Conservation (phyloP, 2,113 vertebrate genomes). For the Carassius gibelio region DNA sequence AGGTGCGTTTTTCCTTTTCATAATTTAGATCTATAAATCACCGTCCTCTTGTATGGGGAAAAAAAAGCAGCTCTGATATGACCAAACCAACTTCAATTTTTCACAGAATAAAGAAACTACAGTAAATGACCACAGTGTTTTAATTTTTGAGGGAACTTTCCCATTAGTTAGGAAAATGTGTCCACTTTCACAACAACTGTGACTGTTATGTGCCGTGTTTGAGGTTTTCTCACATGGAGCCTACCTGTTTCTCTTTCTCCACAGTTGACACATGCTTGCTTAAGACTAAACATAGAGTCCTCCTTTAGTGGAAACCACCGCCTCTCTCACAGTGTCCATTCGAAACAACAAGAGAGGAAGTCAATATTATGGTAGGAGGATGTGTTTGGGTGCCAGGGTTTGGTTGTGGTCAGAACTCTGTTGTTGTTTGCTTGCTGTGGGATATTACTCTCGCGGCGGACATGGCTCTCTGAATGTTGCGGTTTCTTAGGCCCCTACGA, state of each 20-base stretch:
- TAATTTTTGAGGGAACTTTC: not conserved
- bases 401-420: conserved; percentile 23
- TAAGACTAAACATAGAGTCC: conserved; percentile 2
- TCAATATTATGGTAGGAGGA: conserved; percentile 32
- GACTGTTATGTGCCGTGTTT: not conserved
- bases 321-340: conserved; percentile 5
- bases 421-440: conserved; percentile 21
- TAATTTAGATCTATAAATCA: not conserved
- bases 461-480: not conserved
- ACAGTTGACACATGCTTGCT: not conserved
- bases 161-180: not conserved
- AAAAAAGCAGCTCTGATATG: not conserved
- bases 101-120: not conserved
- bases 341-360: conserved; percentile 10
- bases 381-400: conserved; percentile 17
- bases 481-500: not conserved
- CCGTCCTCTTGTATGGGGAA: not conserved
- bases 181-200: not conserved
- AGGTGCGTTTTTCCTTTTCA: too few relatives aligned
- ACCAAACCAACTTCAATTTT: not conserved
- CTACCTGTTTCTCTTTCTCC: not conserved
- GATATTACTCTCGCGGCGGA: not conserved
- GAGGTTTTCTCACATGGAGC: not conserved
- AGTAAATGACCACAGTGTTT: not conserved
- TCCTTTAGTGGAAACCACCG: not conserved